These are phyloP conservation scores for Lynx canadensis DNA, from an alignment of 2,113 vertebrate species.

Conservation along the genomic window DNA sequence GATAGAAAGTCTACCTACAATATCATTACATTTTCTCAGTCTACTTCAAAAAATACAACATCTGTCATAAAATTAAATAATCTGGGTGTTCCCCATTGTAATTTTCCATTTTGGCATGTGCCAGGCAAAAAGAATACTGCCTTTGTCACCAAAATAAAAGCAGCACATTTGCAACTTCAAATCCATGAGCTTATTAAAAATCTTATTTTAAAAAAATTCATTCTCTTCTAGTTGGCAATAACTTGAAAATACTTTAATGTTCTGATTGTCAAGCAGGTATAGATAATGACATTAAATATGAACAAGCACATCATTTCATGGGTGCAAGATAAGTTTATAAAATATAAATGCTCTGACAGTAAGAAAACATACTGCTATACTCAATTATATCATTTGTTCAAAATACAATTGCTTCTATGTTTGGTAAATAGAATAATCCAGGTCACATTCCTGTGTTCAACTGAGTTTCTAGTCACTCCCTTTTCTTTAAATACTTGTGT, in stretches of 20 bases:
- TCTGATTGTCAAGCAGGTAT: constrained; percentile 51
- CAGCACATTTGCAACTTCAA: constrained; percentile 38
- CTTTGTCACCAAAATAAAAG: constrained; percentile 4
- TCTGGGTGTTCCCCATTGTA: background rate
- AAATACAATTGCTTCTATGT: constrained; percentile 78
- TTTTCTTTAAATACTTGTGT: constrained; percentile 82
- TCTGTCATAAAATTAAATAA: constrained; percentile 38
- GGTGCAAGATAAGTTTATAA: constrained; percentile 56
- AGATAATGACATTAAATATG: constrained; percentile 60
- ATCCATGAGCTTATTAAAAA: constrained; percentile 50
- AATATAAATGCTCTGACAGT: constrained; percentile 71
- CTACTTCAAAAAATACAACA: background rate
- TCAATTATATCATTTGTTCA: constrained; percentile 74
- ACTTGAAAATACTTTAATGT: constrained; percentile 56
- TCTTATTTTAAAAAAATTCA: constrained; percentile 54
- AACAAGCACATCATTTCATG: constrained; percentile 52
- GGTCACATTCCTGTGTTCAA: constrained; percentile 87
- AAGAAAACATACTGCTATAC: constrained; percentile 78
- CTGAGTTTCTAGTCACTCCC: constrained; percentile 83
- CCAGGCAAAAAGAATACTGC: background rate
- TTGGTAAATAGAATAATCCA: constrained; percentile 83
- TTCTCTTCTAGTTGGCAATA: constrained; percentile 23
- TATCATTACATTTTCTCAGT: constrained; percentile 45
- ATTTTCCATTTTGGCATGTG: constrained; percentile 35
- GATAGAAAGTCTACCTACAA: background rate